A percentile compares a stretch with the other conserved stretches of the same genome.
These are phyloP conservation scores for Agrotis ipsilon DNA, from an alignment of 2,888 invertebrate genomes.

Conservation along the genomic window DNA sequence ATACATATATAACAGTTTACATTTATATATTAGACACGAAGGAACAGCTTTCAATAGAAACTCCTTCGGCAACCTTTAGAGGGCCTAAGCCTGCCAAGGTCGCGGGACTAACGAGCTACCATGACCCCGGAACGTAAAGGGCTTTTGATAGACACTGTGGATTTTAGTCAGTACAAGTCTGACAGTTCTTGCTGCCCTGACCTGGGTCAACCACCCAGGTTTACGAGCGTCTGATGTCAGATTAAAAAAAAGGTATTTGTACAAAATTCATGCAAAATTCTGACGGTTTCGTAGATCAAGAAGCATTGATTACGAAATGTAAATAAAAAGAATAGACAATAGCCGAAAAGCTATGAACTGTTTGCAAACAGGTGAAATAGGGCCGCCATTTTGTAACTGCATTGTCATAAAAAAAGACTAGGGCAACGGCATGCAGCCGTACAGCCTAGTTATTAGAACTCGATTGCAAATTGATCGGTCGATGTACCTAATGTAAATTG, in stretches of 20 bases:
- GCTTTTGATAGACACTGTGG: too few species aligned
- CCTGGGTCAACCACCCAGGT: too few species aligned
- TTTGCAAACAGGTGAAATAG: constrained; percentile 49
- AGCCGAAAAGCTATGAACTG: constrained; percentile 38
- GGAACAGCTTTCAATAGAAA: not conserved
- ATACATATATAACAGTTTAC: too few species aligned
- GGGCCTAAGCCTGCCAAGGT: too few species aligned
- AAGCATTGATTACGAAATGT: constrained; percentile 5
- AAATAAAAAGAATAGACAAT: constrained; percentile 16
- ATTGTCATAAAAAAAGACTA: constrained; percentile 54
- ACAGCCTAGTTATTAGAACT: constrained; percentile 58
- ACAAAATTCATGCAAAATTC: not conserved
- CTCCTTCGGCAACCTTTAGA: too few species aligned
- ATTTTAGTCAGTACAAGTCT: too few species aligned
- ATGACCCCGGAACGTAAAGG: too few species aligned
- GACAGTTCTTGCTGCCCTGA: too few species aligned
- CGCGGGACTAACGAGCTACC: too few species aligned
- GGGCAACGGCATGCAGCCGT: constrained; percentile 44
- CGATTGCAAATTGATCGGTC: constrained; percentile 54
- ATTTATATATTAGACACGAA: too few species aligned
- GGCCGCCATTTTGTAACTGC: constrained; percentile 55
- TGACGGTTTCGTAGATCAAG: not conserved
- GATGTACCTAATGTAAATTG: constrained; percentile 29
- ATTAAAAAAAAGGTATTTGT: too few species aligned
- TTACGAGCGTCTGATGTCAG: too few species aligned